Evolutionary conservation across 1,140 invertebrate species (phyloP), one percentile per base, ranked within the genome.

Genomic region (Cheumatopsyche charites): DNA sequence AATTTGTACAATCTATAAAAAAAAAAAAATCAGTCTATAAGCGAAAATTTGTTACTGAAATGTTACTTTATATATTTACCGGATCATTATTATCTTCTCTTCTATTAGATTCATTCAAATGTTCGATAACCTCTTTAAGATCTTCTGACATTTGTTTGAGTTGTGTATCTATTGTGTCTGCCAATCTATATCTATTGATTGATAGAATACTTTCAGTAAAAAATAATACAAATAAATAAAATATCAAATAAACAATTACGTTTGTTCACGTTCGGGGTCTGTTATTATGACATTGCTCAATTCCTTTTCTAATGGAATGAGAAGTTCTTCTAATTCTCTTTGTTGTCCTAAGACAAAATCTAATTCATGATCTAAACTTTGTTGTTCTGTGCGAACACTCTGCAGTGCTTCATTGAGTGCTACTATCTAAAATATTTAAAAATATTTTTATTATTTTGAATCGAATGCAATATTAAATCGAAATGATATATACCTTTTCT

Each of bases 281-380:
- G 90, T 90, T 21, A 90, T 87, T 0, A 90, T 88, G 23, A 92
- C 86, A 70, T 89, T 89, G 0, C 83, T 83, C 13, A 92, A 80
- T 78, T 94, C 92, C 75, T 92, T 92, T 82, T 98, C 95, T 41
- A 98, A 81, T 0, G 95, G 94, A 0, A 86, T 84, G 12, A 98
- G 84, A 36, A 95, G 85, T 71, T 96, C 93, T 80, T 97, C 94
- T 3, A 98, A 81, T 79, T 98, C 96, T 75, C 91, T 90, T 81
- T 98, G 96, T 78, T 98, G 96, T 0, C 92, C 90, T 70, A 93
- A 86, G 65, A 98, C 92, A 80, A 97, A 98, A 81, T 98, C 95
- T n/a, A 98, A 81, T 79, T 98, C 95, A 73, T 96, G 91, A 78
- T 98, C 95, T 15, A 98, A 81, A 72, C 93, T 89, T 76, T 94